Evolutionary conservation across 2,797 vertebrate species (phyloP).

Genomic region (Pangasius krempfi): DNA sequence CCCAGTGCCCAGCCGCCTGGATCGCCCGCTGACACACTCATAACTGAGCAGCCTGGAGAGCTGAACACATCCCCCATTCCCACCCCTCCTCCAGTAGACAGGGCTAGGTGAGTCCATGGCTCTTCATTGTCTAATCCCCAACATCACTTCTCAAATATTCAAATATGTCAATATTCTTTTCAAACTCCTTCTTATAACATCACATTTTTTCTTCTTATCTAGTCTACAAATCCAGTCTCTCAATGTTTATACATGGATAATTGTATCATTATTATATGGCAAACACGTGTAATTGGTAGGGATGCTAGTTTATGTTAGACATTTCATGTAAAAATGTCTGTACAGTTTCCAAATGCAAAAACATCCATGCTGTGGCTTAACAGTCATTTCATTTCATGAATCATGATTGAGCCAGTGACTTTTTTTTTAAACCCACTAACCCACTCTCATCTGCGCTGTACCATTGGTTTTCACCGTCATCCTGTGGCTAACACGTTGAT

Average conservation of each 20-base stretch:
- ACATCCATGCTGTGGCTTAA: slow-evolving; percentile 52
- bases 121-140: slow-evolving; percentile 48
- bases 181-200: slow-evolving; percentile 6
- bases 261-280: neutral
- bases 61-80: slow-evolving; percentile 77
- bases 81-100: slow-evolving; percentile 81
- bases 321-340: slow-evolving; percentile 20
- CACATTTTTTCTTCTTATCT: slow-evolving; percentile 14
- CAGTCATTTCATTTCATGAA: slow-evolving; percentile 46
- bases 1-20: slow-evolving; percentile 84
- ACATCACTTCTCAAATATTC: slow-evolving; percentile 28
- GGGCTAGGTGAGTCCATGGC: slow-evolving; percentile 83
- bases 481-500: slow-evolving; percentile 49
- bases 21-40: slow-evolving; percentile 82
- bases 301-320: slow-evolving; percentile 24
- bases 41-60: slow-evolving; percentile 85
- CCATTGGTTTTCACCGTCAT: slow-evolving; percentile 27
- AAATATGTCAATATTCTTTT: slow-evolving; percentile 25
- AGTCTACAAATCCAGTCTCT: neutral
- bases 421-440: slow-evolving; percentile 28
- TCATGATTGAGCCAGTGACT: slow-evolving; percentile 1
- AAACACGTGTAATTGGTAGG: slow-evolving; percentile 30
- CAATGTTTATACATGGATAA: slow-evolving; percentile 9
- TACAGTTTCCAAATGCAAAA: slow-evolving; percentile 25
- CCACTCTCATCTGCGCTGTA: slow-evolving; percentile 28